phyloP scores from a whole-genome alignment of 2,113 vertebrate genomes.

The Sylvietta virens region DNA sequence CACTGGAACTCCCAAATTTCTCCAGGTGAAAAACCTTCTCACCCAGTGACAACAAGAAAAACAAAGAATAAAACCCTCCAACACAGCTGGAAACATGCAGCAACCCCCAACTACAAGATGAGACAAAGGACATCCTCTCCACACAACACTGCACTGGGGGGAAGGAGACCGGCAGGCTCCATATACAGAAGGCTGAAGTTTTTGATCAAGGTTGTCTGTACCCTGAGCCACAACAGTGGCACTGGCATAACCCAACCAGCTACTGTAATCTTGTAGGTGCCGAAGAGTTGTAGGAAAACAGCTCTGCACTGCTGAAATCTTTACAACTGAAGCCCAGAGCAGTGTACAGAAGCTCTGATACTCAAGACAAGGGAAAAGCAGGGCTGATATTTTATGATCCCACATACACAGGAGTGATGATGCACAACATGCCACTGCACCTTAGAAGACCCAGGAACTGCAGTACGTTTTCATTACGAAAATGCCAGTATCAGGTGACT shows the following conservation, averaged over 20 bases:
- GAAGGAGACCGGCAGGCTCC: background rate
- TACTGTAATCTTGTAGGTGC: background rate
- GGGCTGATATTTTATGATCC: background rate
- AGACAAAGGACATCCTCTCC: background rate
- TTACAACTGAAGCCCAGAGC: background rate
- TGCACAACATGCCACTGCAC: background rate
- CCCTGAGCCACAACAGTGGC: background rate
- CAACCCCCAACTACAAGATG: background rate
- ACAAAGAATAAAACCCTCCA: background rate
- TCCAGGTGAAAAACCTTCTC: background rate
- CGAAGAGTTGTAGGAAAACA: background rate
- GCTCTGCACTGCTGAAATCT: background rate
- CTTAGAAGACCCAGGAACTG: background rate
- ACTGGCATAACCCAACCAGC: background rate
- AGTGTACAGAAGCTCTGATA: background rate
- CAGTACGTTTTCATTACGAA: fast-evolving
- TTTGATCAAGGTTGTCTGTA: background rate
- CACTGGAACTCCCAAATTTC: background rate
- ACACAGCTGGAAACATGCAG: background rate
- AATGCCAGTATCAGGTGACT: background rate
- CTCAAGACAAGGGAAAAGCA: background rate
- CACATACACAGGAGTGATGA: background rate
- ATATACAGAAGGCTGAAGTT: background rate
- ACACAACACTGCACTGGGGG: fast-evolving
- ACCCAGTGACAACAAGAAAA: background rate